phyloP scores from a whole-genome alignment of 2,888 invertebrate species.

The Phoronis australis region DNA sequence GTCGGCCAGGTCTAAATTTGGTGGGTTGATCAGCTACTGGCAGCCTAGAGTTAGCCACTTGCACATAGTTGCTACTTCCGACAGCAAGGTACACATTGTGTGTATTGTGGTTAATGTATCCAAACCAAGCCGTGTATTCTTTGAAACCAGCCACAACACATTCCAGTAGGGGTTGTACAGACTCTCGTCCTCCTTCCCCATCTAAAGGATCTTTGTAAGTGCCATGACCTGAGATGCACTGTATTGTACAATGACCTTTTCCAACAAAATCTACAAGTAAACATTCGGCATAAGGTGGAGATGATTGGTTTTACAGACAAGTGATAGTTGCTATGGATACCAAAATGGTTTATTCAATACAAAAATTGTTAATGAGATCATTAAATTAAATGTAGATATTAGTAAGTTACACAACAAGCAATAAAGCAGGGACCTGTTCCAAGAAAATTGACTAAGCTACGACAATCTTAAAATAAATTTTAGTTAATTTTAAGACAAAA shows the following conservation, averaged over 20 bases:
- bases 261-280: constrained; percentile 30
- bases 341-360: too few relatives aligned
- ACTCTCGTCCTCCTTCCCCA: constrained; percentile 10
- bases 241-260: constrained; percentile 25
- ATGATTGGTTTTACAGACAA: too few relatives aligned
- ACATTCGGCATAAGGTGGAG: too few relatives aligned
- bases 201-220: constrained; percentile 20
- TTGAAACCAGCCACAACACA: not conserved
- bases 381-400: too few relatives aligned
- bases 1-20: constrained; percentile 19
- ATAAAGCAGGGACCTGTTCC: too few relatives aligned
- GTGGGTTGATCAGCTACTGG: constrained; percentile 2
- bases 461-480: too few relatives aligned
- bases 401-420: too few relatives aligned
- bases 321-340: too few relatives aligned
- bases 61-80: constrained; percentile 16
- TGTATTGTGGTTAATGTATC: constrained; percentile 25
- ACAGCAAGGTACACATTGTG: constrained; percentile 26
- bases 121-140: constrained; percentile 24
- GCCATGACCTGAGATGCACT: constrained; percentile 25
- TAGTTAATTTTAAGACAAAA: too few relatives aligned
- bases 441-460: too few relatives aligned
- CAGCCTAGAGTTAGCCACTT: too few relatives aligned
- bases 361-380: too few relatives aligned
- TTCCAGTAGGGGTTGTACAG: constrained; percentile 11